Evolutionary conservation across 35 echinoderm and acorn worm genomes (phyloP), one percentile per base, ranked within the genome.

Genomic region (Ptychodera flava): DNA sequence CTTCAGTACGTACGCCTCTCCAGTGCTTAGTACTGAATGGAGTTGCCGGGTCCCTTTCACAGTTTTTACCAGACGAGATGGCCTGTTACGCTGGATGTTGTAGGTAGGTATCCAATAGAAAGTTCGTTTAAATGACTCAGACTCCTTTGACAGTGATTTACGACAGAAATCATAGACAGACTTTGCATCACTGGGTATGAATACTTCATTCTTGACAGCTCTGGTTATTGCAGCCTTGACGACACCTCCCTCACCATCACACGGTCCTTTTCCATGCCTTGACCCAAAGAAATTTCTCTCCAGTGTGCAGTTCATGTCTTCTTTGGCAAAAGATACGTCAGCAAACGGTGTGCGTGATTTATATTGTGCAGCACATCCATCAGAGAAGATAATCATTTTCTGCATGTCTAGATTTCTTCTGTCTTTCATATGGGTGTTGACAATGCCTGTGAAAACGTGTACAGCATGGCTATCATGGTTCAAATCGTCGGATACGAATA

Each of bases 241-340:
- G 35, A 28, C 0, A 1, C 90, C 85, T 35, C 89, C 84, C 1
- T 87, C 86, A 0, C 90, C 85, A 81, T 91, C 90, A 6, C 86
- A 78, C 27, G 79, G 37, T n/a, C 90, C 85, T 83, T 91, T 91
- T 1, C 85, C 90, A 34, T 91, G 90, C 31, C 78, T 82, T 38
- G 90, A 81, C 2, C 84, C 90, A 76, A 91, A 87, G 53, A n/a
- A 91, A 91, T 28, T 87, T 79, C 90, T 76, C 33, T 79, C 85
- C 1, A 78, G 28, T 77, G 37, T 76, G 76, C 45, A 64, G 6
- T 64, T 64, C 6, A 64, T 22, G 22, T 64, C 45, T 22, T 64
- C n/a, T 64, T 22, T 22, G 6, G 45, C 45, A 64, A 64, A 12
- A 22, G 45, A 64, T 12, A 64, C 45, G 22, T 64, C 45, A 12